Percentiles rank a stretch among this genome's conserved stretches.
Evolutionary conservation across 2,797 vertebrate species (phyloP).

Genomic region (Rhinoraja longicauda): DNA sequence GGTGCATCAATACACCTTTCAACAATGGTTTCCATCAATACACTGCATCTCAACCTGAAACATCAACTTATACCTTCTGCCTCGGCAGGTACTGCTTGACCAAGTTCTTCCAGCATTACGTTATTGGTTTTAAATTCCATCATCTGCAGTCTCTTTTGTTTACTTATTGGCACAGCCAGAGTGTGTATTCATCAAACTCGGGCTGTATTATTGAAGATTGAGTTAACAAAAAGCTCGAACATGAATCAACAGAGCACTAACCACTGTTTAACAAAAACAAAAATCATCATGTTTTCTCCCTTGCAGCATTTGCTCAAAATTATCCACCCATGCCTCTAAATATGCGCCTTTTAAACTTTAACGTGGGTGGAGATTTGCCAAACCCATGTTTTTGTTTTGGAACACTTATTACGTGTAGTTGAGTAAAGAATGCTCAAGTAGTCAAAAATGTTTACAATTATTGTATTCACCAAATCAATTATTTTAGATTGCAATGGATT

Average conservation of each 20-base stretch:
- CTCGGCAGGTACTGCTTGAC: no score
- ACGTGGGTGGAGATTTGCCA: background rate
- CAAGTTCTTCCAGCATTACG: no score
- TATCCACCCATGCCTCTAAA: background rate
- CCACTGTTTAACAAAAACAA: slow-evolving; percentile 1
- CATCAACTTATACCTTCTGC: no score
- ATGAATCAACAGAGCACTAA: background rate
- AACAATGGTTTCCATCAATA: no score
- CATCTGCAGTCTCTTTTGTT: no score
- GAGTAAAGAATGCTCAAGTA: background rate
- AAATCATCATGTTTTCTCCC: background rate
- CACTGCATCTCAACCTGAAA: no score
- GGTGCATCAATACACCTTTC: no score
- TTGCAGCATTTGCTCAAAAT: slow-evolving; percentile 21
- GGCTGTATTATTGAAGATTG: background rate
- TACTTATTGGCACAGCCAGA: no score
- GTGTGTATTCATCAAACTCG: background rate
- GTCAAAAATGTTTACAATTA: background rate
- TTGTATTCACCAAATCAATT: background rate
- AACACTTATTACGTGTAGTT: background rate
- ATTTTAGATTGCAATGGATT: background rate
- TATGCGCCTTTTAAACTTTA: background rate
- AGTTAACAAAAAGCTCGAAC: background rate
- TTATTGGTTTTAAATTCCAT: no score
- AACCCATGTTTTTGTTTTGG: background rate